Base-by-base conservation (phyloP, 2,797 vertebrate species). In the Eidolon dupreanum region DNA sequence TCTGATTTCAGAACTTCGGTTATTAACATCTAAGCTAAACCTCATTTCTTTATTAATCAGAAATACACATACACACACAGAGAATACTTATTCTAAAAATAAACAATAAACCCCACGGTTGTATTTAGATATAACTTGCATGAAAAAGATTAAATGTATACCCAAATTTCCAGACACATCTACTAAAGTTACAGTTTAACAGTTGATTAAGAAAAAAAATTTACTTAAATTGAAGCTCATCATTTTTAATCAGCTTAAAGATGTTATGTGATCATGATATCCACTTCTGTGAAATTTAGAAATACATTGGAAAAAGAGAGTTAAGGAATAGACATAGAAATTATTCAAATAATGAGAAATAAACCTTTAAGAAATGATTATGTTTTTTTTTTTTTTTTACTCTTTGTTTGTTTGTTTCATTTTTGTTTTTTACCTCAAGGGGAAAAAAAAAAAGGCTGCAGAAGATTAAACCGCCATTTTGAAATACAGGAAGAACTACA, bases 261-360 rank as follows among this genome's bases (percentile, higher is more conserved):
- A 28, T 86, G 43, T 87, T 75, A 93, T 86, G 92, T 90, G 57
- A 86, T 85, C 41, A 74, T 57, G 33, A 66, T 82, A 38, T 79
- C 24, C 19, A 81, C 57, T 38, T 96, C 88, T n/a, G 31, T 55
- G 70, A 91, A 73, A 93, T 84, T 89, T 88, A 91, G 53, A 96
- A 93, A 96, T 53, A 61, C 8, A 51, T 66, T 95, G 73, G 43
- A 61, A 86, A 88, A 93, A 96, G 24, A 86, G 53, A 70, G 46
- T 95, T 96, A 77, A 43, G 55, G 92, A 88, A 94, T 22, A 57
- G 22, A 20, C 78, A 71, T 73, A 66, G 49, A 93, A 89, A 96
- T 92, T 88, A 92, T 85, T 94, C 71, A 90, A 84, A 90, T 88
- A 91, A 91, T 84, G 38, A 93, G 93, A 97, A 77, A 65, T 73